Evolutionary conservation across 1,140 invertebrate species (phyloP), one percentile per base, ranked within the genome.

Genomic region (Rhizoglyphus robini): DNA sequence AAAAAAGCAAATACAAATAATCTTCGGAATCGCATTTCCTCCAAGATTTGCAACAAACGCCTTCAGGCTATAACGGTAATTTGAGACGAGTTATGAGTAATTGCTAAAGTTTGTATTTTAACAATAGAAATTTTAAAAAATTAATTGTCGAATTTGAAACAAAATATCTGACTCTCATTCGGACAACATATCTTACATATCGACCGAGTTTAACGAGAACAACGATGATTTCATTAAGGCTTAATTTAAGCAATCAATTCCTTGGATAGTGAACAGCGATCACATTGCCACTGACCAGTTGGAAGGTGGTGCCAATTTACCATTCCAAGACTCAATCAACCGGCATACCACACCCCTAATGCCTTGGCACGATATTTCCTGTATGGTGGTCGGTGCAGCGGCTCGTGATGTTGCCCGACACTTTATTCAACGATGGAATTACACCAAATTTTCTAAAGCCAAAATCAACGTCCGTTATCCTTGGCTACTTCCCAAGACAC

Each of bases 381-480:
- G 86, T 4, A 82, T 89, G 71, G 85, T 96, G 0, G 83, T 87
- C 72, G 90, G 90, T 1, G 81, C 84, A 4, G 83, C 87, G 1
- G 94, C 93, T 0, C 78, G 89, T 65, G 95, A 99, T 78, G 85
- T 94, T 3, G 88, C 94, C 0, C 77, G 95, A 57, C 95, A 99
- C 79, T 99, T 98, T 74, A 95, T 99, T 73, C 89, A 96, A 73
- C 79, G 95, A 41, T 99, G 95, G 95, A 99, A 99, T 77, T 88
- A 89, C 63, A 87, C 87, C 29, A 98, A 98, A 79, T 74, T 80
- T 66, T 81, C 84, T 70, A 87, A 88, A 73, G 80, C 81, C 15
- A 89, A 90, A 74, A 77, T 85, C 65, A 88, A 89, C 74, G 57
- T 74, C 1, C 73, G 79, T 34, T 96, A 92, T 74, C 91, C 92